These are phyloP conservation scores for Thelaira solivaga DNA, from an alignment of 2,888 invertebrate genomes.

Conservation along the genomic window DNA sequence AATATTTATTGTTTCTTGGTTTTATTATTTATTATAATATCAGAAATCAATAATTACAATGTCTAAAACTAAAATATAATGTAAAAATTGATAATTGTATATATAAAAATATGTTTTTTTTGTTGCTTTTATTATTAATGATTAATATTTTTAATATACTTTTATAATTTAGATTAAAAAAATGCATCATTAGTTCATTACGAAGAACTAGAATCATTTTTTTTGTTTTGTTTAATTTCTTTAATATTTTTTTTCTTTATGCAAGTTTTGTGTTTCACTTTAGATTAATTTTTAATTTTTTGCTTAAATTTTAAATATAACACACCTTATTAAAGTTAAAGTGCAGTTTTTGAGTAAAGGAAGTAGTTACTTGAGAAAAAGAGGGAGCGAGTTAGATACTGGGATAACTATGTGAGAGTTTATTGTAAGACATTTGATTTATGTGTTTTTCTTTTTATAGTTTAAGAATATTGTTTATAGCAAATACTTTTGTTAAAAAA, in stretches of 20 bases:
- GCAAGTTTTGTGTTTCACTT: slow-evolving; percentile 55
- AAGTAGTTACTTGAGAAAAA: slow-evolving; percentile 8
- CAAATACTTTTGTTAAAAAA: slow-evolving; percentile 4
- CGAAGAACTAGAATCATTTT: slow-evolving; percentile 72
- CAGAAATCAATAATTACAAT: slow-evolving; percentile 75
- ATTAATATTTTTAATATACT: slow-evolving; percentile 58
- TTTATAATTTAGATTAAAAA: slow-evolving; percentile 65
- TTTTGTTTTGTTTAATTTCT: slow-evolving; percentile 54
- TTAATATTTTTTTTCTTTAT: slow-evolving; percentile 62
- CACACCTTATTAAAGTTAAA: slow-evolving; percentile 1
- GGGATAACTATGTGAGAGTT: slow-evolving; percentile 11
- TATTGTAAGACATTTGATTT: slow-evolving; percentile 8
- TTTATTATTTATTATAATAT: slow-evolving; percentile 72
- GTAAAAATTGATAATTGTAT: slow-evolving; percentile 76
- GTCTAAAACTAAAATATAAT: slow-evolving; percentile 73
- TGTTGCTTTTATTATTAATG: slow-evolving; percentile 51
- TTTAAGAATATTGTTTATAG: slow-evolving; percentile 31
- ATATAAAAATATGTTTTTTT: slow-evolving; percentile 72
- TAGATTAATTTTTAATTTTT: slow-evolving; percentile 37
- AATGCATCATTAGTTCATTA: slow-evolving; percentile 74
- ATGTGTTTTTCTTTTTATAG: slow-evolving; percentile 1
- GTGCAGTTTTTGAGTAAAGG: slow-evolving; percentile 7
- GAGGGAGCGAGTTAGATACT: neutral
- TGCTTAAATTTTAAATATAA: slow-evolving; percentile 29
- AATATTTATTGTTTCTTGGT: slow-evolving; percentile 48